A percentile compares a stretch with the other conserved stretches of the same genome.
These are phyloP conservation scores for Eurosta solidaginis DNA, from an alignment of 1,140 invertebrate species.

Conservation along the genomic window DNA sequence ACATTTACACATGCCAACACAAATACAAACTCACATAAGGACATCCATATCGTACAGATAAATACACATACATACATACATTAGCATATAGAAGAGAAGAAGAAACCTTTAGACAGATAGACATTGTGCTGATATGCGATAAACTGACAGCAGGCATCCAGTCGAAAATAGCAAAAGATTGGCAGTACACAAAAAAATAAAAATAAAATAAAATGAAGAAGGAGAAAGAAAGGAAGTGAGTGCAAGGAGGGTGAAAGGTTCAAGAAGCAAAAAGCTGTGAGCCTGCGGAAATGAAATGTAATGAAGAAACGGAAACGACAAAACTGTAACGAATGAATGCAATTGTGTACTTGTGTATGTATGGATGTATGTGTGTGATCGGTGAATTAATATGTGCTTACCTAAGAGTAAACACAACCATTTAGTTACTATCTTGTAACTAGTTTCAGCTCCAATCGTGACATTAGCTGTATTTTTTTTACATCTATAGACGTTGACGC, in stretches of 20 bases:
- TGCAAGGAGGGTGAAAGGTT: not conserved
- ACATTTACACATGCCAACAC: constrained; percentile 52
- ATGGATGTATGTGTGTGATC: too few relatives aligned
- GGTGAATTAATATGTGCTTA: too few relatives aligned
- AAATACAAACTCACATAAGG: too few relatives aligned
- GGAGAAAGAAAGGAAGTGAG: not conserved
- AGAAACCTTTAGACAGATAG: not conserved
- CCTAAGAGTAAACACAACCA: too few relatives aligned
- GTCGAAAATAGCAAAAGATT: not conserved
- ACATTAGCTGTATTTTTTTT: too few relatives aligned
- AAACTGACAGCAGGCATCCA: not conserved
- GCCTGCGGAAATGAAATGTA: constrained; percentile 14
- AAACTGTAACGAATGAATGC: constrained; percentile 21
- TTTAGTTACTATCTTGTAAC: too few relatives aligned
- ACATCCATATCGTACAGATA: too few relatives aligned
- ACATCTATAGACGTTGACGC: too few relatives aligned
- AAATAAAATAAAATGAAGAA: not conserved
- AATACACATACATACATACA: not conserved
- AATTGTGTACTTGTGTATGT: too few relatives aligned
- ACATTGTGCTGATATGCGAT: not conserved
- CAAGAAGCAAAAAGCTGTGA: not conserved
- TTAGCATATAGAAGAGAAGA: not conserved
- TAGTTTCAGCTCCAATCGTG: too few relatives aligned
- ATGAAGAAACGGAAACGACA: constrained; percentile 21
- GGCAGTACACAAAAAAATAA: not conserved